These are phyloP conservation scores for Seriola dumerili DNA, from an alignment of 2,113 vertebrate genomes.

Conservation along the genomic window DNA sequence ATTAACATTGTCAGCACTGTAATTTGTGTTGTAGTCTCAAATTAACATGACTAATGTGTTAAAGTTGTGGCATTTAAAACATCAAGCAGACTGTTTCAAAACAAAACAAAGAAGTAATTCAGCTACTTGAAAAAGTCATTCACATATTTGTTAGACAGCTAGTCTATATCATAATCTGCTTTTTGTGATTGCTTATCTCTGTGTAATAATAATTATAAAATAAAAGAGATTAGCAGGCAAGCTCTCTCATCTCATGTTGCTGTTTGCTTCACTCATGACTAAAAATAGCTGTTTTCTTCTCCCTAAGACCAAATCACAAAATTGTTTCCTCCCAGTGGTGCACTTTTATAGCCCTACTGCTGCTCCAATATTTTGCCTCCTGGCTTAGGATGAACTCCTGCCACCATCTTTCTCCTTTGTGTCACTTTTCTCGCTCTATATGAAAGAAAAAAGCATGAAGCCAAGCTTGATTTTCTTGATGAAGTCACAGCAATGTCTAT, in stretches of 20 bases:
- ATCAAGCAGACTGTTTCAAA: neutral
- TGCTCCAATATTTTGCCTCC: conserved; percentile 11
- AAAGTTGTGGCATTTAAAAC: neutral
- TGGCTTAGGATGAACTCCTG: conserved; percentile 5
- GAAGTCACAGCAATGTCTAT: no score
- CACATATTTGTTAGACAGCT: neutral
- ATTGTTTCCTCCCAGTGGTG: conserved; percentile 13
- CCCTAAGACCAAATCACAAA: conserved; percentile 9
- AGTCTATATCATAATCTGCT: neutral
- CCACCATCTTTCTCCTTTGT: neutral
- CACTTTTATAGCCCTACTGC: conserved; percentile 7
- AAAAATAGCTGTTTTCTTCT: conserved; percentile 21
- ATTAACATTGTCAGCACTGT: neutral
- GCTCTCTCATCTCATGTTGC: neutral
- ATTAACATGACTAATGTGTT: neutral
- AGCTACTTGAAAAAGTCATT: neutral
- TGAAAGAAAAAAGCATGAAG: neutral
- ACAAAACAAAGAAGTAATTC: neutral
- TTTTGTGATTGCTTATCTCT: neutral
- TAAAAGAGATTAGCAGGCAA: neutral
- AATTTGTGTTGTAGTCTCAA: neutral
- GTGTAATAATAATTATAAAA: neutral
- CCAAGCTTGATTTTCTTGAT: neutral
- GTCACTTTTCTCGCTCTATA: neutral
- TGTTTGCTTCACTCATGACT: neutral